A percentile compares a stretch with the other conserved stretches of the same genome.
Evolutionary conservation across 2,113 vertebrate genomes (phyloP).

Genomic region (Parus major): DNA sequence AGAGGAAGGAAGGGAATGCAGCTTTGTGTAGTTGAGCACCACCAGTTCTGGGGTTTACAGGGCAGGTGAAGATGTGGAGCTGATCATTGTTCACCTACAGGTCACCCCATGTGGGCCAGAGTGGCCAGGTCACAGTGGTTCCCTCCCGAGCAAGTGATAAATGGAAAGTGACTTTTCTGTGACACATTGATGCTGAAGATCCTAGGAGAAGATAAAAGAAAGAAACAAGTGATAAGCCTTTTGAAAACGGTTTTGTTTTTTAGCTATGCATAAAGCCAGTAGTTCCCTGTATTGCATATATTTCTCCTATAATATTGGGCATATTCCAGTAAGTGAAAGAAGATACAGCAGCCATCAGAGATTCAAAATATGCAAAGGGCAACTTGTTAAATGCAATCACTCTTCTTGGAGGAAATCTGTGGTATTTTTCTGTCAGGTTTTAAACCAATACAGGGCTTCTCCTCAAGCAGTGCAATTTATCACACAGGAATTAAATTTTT

Average conservation of each 20-base stretch:
- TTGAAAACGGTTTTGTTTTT: neutral
- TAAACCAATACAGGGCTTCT: constrained; percentile 29
- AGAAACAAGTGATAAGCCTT: neutral
- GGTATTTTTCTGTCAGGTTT: constrained; percentile 15
- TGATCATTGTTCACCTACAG: neutral
- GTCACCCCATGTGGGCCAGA: rapidly evolving
- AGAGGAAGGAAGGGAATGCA: neutral
- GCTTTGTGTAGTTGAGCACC: neutral
- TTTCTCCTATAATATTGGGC: neutral
- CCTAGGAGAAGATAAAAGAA: neutral
- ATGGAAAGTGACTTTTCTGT: neutral
- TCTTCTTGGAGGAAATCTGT: neutral
- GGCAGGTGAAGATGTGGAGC: neutral
- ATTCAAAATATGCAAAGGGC: neutral
- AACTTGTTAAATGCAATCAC: constrained; percentile 26
- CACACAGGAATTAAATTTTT: constrained; percentile 16
- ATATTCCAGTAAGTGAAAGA: neutral
- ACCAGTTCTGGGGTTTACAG: neutral
- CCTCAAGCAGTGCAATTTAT: neutral
- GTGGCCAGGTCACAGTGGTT: neutral
- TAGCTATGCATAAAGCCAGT: neutral
- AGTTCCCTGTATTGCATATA: neutral
- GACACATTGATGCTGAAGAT: neutral
- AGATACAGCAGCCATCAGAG: neutral
- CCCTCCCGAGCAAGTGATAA: neutral